Conservation (phyloP, 2,888 invertebrate species). For the Latrodectus elegans region DNA sequence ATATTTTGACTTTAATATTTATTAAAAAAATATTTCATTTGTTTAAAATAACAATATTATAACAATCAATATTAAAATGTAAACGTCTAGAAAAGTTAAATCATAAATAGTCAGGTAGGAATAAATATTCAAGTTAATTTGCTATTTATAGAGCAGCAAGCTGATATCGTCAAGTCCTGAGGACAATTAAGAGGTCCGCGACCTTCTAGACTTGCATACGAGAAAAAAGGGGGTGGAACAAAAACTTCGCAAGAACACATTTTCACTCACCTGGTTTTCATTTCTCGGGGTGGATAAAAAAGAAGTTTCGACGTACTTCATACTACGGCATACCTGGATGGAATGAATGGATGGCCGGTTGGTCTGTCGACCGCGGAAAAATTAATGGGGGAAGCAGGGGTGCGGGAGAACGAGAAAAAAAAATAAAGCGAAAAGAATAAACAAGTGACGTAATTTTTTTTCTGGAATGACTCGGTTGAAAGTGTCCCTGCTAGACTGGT, state of each 20-base stretch:
- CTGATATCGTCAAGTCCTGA: too few relatives aligned
- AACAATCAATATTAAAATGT: too few relatives aligned
- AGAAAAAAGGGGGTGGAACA: neutral
- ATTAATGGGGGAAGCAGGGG: conserved; percentile 10
- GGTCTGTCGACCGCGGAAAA: conserved; percentile 14
- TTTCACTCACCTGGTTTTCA: neutral
- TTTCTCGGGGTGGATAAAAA: conserved; percentile 43
- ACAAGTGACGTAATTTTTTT: conserved; percentile 17
- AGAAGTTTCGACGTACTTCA: conserved; percentile 60
- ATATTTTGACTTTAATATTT: too few relatives aligned
- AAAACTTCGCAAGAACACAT: neutral
- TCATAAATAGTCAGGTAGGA: too few relatives aligned
- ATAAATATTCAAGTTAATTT: too few relatives aligned
- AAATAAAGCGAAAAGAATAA: conserved; percentile 15
- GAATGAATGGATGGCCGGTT: conserved; percentile 1
- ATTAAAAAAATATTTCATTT: too few relatives aligned
- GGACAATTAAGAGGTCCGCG: neutral
- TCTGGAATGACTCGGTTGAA: conserved; percentile 5
- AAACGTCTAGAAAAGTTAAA: too few relatives aligned
- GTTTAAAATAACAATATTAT: too few relatives aligned
- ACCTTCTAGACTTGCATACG: neutral
- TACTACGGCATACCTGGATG: conserved; percentile 26
- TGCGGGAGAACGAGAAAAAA: conserved; percentile 13
- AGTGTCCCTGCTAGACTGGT: conserved; percentile 12
- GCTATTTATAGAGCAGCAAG: too few relatives aligned